Evolutionary conservation across 23 tunicate species (phyloP).

Genomic region (Halocynthia aurantium): DNA sequence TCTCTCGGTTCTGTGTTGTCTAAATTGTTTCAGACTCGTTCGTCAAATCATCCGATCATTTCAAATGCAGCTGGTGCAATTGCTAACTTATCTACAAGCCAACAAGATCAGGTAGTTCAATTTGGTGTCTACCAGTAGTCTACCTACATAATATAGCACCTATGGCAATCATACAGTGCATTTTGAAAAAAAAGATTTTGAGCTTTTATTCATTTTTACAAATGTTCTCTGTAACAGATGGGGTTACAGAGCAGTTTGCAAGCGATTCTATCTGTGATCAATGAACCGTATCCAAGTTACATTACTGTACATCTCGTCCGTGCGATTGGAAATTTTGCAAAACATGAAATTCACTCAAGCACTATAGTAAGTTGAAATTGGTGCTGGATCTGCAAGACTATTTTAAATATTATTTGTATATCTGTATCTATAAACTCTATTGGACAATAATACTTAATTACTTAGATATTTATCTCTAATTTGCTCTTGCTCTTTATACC

Average conservation of each 20-base stretch:
- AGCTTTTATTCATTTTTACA: neutral
- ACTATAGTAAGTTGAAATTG: slow-evolving; percentile 29
- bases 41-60: slow-evolving; percentile 47
- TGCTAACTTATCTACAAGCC: slow-evolving; percentile 71
- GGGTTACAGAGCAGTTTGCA: slow-evolving; percentile 41
- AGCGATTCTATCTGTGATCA: slow-evolving; percentile 37
- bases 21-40: slow-evolving; percentile 48
- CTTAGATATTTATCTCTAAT: no score
- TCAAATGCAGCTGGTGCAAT: slow-evolving; percentile 67
- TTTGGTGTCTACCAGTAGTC: neutral
- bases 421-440: no score
- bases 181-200: neutral
- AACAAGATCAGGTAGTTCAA: slow-evolving; percentile 57
- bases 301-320: slow-evolving; percentile 42
- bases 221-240: slow-evolving; percentile 31
- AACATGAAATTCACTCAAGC: slow-evolving; percentile 35
- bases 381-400: neutral
- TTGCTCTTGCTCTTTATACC: no score
- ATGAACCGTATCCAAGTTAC: slow-evolving; percentile 42
- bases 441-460: no score
- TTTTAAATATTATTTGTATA: neutral
- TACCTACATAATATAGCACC: neutral
- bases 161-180: neutral
- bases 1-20: slow-evolving; percentile 67
- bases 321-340: slow-evolving; percentile 63